Conservation (phyloP, 2,888 invertebrate genomes). For the Cephonodes hylas region DNA sequence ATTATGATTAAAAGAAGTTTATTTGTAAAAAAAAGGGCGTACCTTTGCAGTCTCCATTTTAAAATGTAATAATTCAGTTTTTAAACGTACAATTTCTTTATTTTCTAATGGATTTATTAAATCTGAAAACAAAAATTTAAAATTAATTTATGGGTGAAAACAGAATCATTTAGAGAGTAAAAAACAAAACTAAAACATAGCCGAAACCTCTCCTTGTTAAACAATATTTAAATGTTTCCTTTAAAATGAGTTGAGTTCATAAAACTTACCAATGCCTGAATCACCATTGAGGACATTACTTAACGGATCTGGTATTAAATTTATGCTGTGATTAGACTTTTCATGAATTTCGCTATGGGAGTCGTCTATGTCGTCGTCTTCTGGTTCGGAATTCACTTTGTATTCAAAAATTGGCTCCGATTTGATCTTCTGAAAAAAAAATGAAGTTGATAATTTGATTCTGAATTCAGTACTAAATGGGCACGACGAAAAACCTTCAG, state of each 20-base stretch:
- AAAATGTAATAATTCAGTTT: constrained; percentile 60
- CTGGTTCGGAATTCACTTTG: constrained; percentile 33
- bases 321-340: constrained; percentile 18
- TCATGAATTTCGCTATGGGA: constrained; percentile 12
- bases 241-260: too few relatives aligned
- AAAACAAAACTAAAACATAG: not conserved
- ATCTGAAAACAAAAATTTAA: constrained; percentile 38
- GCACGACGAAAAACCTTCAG: not conserved
- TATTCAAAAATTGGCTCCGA: constrained; percentile 46
- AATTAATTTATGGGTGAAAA: not conserved
- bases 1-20: too few relatives aligned
- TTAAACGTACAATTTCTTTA: constrained; percentile 56
- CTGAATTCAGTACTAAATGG: too few relatives aligned
- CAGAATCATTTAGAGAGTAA: not conserved
- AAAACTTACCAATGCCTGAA: constrained; percentile 46
- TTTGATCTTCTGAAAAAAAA: constrained; percentile 59
- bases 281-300: constrained; percentile 51
- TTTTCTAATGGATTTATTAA: constrained; percentile 42
- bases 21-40: constrained; percentile 15
- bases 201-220: too few relatives aligned
- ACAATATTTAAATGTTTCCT: too few relatives aligned
- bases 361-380: constrained; percentile 26
- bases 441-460: too few relatives aligned
- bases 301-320: constrained; percentile 48
- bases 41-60: constrained; percentile 72